phyloP scores from a whole-genome alignment of 1,140 invertebrate genomes.

The Stratiolaelaps scimitus region DNA sequence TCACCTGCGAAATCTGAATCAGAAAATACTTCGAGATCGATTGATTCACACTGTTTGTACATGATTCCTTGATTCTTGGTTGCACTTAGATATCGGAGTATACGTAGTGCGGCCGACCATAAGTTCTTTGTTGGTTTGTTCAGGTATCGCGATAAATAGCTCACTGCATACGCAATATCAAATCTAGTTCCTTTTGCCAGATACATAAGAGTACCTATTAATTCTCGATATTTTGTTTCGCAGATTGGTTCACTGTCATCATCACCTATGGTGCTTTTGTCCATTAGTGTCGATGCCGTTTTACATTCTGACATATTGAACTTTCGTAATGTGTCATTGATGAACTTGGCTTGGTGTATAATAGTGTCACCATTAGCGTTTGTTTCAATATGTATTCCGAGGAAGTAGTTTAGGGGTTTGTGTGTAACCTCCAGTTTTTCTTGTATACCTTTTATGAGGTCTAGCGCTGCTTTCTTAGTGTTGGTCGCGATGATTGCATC shows the following conservation, averaged over 20 bases:
- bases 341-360: constrained; percentile 32
- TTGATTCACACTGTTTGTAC: not conserved
- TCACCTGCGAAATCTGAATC: constrained; percentile 27
- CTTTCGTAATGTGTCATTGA: constrained; percentile 31
- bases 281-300: constrained; percentile 37
- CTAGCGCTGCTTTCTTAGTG: constrained; percentile 32
- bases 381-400: constrained; percentile 29
- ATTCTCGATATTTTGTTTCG: not conserved
- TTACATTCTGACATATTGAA: constrained; percentile 39
- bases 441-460: constrained; percentile 19
- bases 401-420: not conserved
- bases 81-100: constrained; percentile 29
- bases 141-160: constrained; percentile 30
- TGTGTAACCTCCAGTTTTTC: constrained; percentile 36
- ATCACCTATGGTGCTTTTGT: constrained; percentile 32
- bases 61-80: constrained; percentile 15
- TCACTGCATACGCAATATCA: constrained; percentile 8
- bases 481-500: constrained; percentile 30
- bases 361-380: not conserved
- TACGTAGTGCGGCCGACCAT: constrained; percentile 16
- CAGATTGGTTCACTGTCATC: not conserved
- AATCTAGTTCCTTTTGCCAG: constrained; percentile 24
- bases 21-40: constrained; percentile 11
- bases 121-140: too few species aligned
- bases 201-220: constrained; percentile 9